Base-by-base conservation (phyloP, 2,888 invertebrate genomes). In the Heliconius erato region DNA sequence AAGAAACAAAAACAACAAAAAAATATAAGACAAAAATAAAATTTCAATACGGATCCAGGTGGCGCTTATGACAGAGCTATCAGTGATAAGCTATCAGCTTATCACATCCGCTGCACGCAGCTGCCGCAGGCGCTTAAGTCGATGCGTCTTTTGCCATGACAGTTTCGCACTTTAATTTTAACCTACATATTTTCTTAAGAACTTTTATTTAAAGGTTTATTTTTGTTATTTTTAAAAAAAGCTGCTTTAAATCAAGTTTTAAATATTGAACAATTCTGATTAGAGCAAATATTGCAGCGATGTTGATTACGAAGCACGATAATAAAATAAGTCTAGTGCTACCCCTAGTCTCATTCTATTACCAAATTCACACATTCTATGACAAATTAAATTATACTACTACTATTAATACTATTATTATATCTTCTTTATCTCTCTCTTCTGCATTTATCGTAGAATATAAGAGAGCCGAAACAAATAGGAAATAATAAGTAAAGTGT, bases 61-160 rank as follows among this genome's bases (percentile, higher is more conserved):
- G 87, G 80, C 82, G 84, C 84, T 82, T 28, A 65, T 83, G 86
- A 82, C 83, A 80, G 68, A 86, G 83, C 77, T 87, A 85, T 85
- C 86, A 80, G 79, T 89, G 91, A 91, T 91, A 91, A 85, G 85
- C 85, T 91, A 92, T 91, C 91, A 88, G 86, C 85, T 91, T 92
- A 92, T 92, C 92, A 86, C 88, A 88, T 90, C 90, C 91, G 89
- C 87, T 88, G 88, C 89, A 86, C 83, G 85, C 90, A 90, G 91
- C 92, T 91, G 92, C 90, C 88, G 85, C 84, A 44, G 54, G 44
- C 32, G 78, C 28, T 68, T 6, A 49, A 67, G 44, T n/a, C 49
- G 28, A 78, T 78, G 78, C 44, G 44, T 65, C 67, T 49, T 65
- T 78, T 67, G 67, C 67, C 44, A 49, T 49, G 78, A 67, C 28